A percentile compares a stretch with the other conserved stretches of the same genome.
phyloP scores from a whole-genome alignment of 2,113 vertebrate genomes.

The Columbina picui region DNA sequence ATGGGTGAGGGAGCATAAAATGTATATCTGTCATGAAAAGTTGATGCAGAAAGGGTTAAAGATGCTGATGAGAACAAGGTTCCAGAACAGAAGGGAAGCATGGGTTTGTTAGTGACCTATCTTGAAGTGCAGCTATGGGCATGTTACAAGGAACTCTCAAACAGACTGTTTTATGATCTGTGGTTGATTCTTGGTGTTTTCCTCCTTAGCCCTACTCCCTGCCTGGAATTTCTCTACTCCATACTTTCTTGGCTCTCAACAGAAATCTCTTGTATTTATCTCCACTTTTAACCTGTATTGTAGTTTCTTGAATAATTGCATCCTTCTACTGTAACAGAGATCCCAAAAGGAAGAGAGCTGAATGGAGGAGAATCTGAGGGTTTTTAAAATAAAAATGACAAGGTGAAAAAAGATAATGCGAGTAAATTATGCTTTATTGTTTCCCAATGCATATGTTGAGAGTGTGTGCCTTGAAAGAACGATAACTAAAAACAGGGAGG shows the following conservation, averaged over 20 bases:
- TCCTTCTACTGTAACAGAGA: background rate
- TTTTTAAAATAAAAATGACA: background rate
- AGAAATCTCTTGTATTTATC: background rate
- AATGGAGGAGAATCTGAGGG: background rate
- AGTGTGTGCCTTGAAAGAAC: fast-evolving
- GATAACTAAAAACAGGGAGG: background rate
- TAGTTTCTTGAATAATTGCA: background rate
- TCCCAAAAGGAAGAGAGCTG: background rate
- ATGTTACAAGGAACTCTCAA: background rate
- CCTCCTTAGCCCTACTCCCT: background rate
- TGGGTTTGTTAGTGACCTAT: background rate
- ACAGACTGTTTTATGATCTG: background rate
- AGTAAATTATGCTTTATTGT: background rate
- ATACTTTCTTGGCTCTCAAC: background rate
- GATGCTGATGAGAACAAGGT: background rate
- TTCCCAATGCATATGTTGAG: background rate
- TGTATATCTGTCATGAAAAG: fast-evolving
- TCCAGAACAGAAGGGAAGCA: background rate
- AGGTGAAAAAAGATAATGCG: background rate
- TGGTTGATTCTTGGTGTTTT: background rate
- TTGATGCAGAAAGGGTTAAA: background rate
- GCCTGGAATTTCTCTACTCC: background rate
- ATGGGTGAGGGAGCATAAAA: background rate
- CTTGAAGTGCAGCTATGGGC: background rate
- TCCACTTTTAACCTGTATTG: background rate